Base-by-base conservation (phyloP, 2,888 invertebrate species). In the Branchinecta sandiegonensis region DNA sequence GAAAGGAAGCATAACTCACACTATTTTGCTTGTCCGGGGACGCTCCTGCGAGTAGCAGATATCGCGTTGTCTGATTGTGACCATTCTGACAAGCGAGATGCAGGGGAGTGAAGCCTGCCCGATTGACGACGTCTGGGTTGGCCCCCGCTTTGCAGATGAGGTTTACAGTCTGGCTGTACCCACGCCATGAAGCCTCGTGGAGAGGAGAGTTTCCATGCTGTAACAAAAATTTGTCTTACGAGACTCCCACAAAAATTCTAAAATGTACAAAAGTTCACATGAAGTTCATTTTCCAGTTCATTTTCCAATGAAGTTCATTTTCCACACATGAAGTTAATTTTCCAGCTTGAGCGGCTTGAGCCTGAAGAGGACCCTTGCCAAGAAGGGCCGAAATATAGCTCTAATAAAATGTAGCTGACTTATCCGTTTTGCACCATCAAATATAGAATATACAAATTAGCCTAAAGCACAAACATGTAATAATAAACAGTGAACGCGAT, bases 31-130 rank as follows among this genome's bases (percentile, higher is more conserved):
- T 80, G 78, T 94, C 90, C 0, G 94, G 87, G 77, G 88, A 86
- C 71, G 90, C 90, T 0, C 90, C 91, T 1, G 90, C 89, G 73
- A 94, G 83, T 65, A 96, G 82, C 12, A 96, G 80, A 76, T 94
- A 91, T 68, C 94, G 79, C 74, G 91, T 90, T 73, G 90, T 88
- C 81, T 95, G 94, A 80, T 95, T 96, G 81, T 95, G 95, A 0
- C 95, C 95, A 79, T 93, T 94, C 82, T 96, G 95, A 74, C 93
- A 92, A 70, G 93, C 89, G 73, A 96, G 84, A 81, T 96, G 96
- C 65, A 96, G 83, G n/a, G 95, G 86, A 14, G 91, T 88, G 79
- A 94, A 94, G 9, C 94, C 94, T 66, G 90, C 91, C 74, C 87
- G 84, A 79, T 91, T 91, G 76, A 85, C 83, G 70, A 83, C 82